Conservation (phyloP, 2,113 vertebrate species). For the Neodon shergylaensis region DNA sequence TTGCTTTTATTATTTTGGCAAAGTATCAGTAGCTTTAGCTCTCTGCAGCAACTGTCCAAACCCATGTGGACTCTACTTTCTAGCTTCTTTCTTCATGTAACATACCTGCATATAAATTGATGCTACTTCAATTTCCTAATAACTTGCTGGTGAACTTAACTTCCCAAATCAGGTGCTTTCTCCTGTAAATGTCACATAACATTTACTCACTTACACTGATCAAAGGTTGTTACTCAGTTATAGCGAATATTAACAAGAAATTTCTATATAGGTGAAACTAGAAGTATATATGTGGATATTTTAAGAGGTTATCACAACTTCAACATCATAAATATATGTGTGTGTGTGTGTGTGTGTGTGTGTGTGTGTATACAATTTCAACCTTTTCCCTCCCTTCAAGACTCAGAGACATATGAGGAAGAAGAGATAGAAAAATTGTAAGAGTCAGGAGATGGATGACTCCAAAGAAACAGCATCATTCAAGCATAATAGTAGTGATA, state of each 20-base stretch:
- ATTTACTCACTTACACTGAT: background rate
- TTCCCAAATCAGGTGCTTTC: background rate
- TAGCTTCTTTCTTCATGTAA: background rate
- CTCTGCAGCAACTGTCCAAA: background rate
- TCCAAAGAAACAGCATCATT: no score
- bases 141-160: background rate
- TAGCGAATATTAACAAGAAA: background rate
- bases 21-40: background rate
- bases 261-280: background rate
- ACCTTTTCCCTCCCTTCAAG: background rate
- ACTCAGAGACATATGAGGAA: no score
- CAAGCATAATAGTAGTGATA: background rate
- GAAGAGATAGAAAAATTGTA: no score
- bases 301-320: background rate
- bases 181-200: background rate
- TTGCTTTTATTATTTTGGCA: background rate
- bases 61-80: background rate
- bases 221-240: background rate
- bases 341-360: no score
- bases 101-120: background rate
- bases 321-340: background rate
- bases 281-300: background rate
- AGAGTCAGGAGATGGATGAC: no score
- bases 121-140: background rate
- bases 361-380: no score